phyloP scores from a whole-genome alignment of 1,140 invertebrate genomes.

The Melipona quadrifasciata region DNA sequence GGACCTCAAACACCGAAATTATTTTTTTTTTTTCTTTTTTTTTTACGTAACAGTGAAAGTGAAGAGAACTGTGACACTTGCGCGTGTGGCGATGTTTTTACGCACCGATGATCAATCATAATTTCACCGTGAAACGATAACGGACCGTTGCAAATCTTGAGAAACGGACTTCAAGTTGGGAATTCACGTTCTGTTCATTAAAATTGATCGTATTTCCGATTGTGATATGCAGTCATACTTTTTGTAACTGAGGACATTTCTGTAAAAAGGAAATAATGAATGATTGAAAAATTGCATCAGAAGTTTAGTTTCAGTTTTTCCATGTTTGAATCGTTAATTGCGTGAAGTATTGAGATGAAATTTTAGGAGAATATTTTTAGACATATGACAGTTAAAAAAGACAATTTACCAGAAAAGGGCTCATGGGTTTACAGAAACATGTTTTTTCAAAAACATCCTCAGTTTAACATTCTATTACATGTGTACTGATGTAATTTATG shows the following conservation, averaged over 20 bases:
- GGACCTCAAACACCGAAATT: constrained; percentile 43
- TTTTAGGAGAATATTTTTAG: no score
- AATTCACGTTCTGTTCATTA: neutral
- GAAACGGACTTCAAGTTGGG: neutral
- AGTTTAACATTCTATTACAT: no score
- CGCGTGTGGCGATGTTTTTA: constrained; percentile 44
- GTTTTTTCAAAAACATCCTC: no score
- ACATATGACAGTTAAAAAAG: no score
- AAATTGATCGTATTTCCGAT: neutral
- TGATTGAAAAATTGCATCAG: no score
- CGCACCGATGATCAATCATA: constrained; percentile 38
- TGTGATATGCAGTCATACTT: neutral
- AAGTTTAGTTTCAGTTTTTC: no score
- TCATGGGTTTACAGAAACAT: no score
- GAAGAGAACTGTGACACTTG: constrained; percentile 74
- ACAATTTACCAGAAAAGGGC: no score
- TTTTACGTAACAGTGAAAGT: constrained; percentile 78
- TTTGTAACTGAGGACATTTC: neutral
- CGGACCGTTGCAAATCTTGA: neutral
- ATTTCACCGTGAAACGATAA: neutral
- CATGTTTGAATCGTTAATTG: no score
- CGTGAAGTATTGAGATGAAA: no score
- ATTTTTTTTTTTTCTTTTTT: constrained; percentile 6
- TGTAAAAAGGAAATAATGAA: no score
- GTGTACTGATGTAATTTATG: neutral